Base-by-base conservation (phyloP, 37 sponge, comb jelly and placozoan genomes). In the Ephydatia muelleri region DNA sequence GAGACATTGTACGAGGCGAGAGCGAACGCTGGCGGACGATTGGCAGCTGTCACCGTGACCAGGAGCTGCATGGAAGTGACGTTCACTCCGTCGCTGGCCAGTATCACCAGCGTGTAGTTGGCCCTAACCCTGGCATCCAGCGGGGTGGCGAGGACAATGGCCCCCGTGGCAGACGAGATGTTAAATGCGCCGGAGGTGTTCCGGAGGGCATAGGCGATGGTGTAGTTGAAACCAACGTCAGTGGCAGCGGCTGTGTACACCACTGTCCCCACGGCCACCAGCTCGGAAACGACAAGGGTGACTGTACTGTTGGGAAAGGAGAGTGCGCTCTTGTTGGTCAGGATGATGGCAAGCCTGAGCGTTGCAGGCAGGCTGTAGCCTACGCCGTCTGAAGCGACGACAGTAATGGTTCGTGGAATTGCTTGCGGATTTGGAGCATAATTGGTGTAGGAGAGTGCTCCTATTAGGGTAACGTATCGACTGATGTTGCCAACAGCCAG, bases 191-290 rank as follows among this genome's bases (percentile, higher is more conserved):
- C 29, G 9, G 67, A 65, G 22, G 68, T 13, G 27, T 57, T 32
- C 0, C 11, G 13, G 12, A 88, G 36, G 48, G 76, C 68, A 64
- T 83, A 91, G 2, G 40, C 78, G 33, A 91, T 22, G 16, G 76
- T 74, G 19, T 87, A 91, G 31, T 86, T 76, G 25, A 39, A 68
- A 83, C 87, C 91, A 3, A 6, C 70, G 78, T 91, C 91, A 30
- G 80, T 68, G 5, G 87, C 91, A 23, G 47, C 30, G 27, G 80
- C 70, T 26, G 67, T 32, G 40, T 36, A 74, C 1, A 91, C 35
- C n/a, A 75, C 72, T 16, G 73, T 71, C 0, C 82, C 78, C 68
- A 77, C 28, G n/a, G 64, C 48, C 1, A 70, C 39, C 40, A 37
- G 39, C 69, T 88, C 88, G 0, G 79, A 40, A 6, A 88, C 31